Evolutionary conservation across 2,797 vertebrate species (phyloP).

Genomic region (Chelon labrosus): DNA sequence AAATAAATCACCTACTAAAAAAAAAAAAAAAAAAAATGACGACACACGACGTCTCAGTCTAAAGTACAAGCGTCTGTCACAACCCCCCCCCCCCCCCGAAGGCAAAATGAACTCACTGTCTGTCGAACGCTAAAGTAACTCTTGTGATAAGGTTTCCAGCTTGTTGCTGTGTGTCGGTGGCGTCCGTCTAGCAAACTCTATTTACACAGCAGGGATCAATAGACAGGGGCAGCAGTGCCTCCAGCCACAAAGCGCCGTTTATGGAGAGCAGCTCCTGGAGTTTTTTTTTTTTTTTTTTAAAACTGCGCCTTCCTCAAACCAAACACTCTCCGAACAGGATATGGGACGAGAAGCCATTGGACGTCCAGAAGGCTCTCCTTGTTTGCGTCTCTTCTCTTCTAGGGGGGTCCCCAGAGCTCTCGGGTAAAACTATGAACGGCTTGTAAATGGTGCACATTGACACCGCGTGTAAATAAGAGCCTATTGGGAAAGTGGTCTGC

Average conservation of each 20-base stretch:
- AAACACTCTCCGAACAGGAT: constrained; percentile 68
- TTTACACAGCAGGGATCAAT: constrained; percentile 68
- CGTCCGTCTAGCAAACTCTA: constrained; percentile 60
- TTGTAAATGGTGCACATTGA: constrained; percentile 72
- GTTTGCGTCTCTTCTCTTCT: constrained; percentile 60
- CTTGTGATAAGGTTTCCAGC: constrained; percentile 46
- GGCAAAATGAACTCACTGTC: constrained; percentile 51
- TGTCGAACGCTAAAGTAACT: constrained; percentile 39
- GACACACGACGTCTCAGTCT: constrained; percentile 42
- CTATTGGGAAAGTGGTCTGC: constrained; percentile 46
- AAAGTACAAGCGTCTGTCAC: constrained; percentile 44
- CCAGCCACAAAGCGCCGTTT: constrained; percentile 67
- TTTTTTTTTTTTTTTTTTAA: too few relatives aligned
- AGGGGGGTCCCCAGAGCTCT: constrained; percentile 42
- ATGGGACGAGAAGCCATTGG: constrained; percentile 46
- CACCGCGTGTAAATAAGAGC: constrained; percentile 68
- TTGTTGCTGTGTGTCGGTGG: constrained; percentile 58
- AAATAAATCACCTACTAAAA: constrained; percentile 5
- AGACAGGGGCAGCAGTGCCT: constrained; percentile 55
- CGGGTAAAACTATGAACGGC: constrained; percentile 50
- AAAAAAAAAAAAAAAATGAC: constrained; percentile 35
- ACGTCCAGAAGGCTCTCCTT: constrained; percentile 66
- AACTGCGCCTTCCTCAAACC: constrained; percentile 67
- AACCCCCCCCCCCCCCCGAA: neutral
- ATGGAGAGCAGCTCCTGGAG: constrained; percentile 52